Base-by-base conservation (phyloP, 1,140 invertebrate genomes). In the Bombus confusus region DNA sequence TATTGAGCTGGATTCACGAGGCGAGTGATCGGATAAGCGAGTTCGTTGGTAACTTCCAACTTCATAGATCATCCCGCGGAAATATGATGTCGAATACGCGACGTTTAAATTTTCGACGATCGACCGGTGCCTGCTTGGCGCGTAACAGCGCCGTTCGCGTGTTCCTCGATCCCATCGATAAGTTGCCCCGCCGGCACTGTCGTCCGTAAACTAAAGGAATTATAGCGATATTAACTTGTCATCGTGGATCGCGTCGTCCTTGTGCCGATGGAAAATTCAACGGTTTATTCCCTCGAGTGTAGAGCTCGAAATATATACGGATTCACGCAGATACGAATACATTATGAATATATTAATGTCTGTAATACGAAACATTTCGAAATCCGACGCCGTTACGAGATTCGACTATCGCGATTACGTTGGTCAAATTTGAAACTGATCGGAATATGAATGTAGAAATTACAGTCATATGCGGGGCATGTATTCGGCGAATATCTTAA, bases 61-160 rank as follows among this genome's bases (percentile, higher is more conserved):
- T 88, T 88, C 76, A 74, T 88, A 88, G 77, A 88, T 88, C 87
- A 88, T 69, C 59, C 57, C 34, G n/a, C 78, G 64, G 87, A 88
- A 88, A 86, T 88, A 86, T 80, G 59, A 72, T 66, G 52, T 78
- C 74, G 74, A 57, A 77, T 41, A 47, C 47, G 74, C 18, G 28
- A 12, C 62, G 34, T 57, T 83, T 78, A 83, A 83, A 78, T 57
- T 77, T 52, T 43, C 34, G 22, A 8, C 34, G 5, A 15, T 39
- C 13, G 2, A 22, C 6, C 25, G 9, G 37, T 64, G 12, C 31
- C n/a, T 22, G 59, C 18, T 15, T 34, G 64, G 18, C 4, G 13
- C 1, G 34, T 31, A 66, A 34, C 34, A 22, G 43, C 34, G 2
- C 47, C 31, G 6, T 18, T 28, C 57, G 34, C n/a, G 6, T 5